phyloP scores from a whole-genome alignment of 2,888 invertebrate genomes.

The Calliphora vomitoria region DNA sequence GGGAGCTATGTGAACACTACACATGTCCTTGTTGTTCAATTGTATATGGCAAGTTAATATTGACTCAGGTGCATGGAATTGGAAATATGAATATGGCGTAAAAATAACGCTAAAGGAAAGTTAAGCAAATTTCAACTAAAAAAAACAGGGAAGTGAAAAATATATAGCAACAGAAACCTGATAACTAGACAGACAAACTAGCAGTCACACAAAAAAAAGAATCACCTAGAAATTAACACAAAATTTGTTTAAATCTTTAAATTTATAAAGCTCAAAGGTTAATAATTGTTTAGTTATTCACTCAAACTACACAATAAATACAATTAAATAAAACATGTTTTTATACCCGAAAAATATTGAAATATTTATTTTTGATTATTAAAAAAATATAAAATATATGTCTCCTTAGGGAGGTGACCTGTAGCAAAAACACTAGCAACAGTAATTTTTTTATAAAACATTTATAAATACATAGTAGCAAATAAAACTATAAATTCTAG shows the following conservation, averaged over 20 bases:
- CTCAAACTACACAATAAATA: too few relatives aligned
- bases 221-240: too few relatives aligned
- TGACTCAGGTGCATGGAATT: constrained; percentile 58
- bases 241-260: too few relatives aligned
- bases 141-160: neutral
- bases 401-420: constrained; percentile 4
- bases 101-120: neutral
- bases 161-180: too few relatives aligned
- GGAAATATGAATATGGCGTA: neutral
- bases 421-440: constrained; percentile 2
- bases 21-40: constrained; percentile 33
- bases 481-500: too few relatives aligned
- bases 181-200: too few relatives aligned
- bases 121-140: neutral
- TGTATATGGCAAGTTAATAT: constrained; percentile 39
- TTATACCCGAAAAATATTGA: neutral
- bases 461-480: too few relatives aligned
- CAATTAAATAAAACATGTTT: too few relatives aligned
- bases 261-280: too few relatives aligned
- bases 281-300: too few relatives aligned
- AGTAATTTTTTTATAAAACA: too few relatives aligned
- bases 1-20: constrained; percentile 27
- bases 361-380: neutral
- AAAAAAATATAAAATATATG: neutral
- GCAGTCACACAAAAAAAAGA: too few relatives aligned